Evolutionary conservation across 2,797 vertebrate genomes (phyloP).

Genomic region (Antennarius maculatus): DNA sequence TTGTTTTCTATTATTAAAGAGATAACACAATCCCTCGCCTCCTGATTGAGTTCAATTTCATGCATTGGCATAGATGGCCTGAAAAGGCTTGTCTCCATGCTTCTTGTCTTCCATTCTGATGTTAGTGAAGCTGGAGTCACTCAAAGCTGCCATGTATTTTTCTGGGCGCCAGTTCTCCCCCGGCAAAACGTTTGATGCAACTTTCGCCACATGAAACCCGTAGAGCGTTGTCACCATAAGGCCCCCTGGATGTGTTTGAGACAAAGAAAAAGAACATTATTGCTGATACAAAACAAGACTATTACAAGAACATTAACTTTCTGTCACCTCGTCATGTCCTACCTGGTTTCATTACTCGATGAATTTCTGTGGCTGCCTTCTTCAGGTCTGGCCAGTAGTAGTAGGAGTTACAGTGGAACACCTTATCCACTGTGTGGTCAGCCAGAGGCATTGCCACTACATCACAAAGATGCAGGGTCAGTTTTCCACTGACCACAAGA

Average conservation of each 20-base stretch:
- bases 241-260: conserved; percentile 56
- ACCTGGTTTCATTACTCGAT: conserved; percentile 83
- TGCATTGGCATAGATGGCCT: conserved; percentile 77
- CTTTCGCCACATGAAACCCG: conserved; percentile 15
- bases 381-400: conserved; percentile 83
- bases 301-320: too few relatives aligned
- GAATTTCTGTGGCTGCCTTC: conserved; percentile 67
- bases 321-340: not conserved
- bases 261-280: not conserved
- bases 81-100: conserved; percentile 54
- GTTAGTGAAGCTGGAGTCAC: conserved; percentile 71
- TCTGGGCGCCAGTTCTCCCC: conserved; percentile 74
- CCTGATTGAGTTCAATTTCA: conserved; percentile 26
- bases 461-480: conserved; percentile 68
- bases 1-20: not conserved
- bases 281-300: not conserved
- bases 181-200: conserved; percentile 57
- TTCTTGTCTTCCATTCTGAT: conserved; percentile 70
- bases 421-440: conserved; percentile 75
- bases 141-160: conserved; percentile 74
- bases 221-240: conserved; percentile 77
- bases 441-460: conserved; percentile 74
- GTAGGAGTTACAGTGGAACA: conserved; percentile 85
- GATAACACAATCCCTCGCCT: not conserved
- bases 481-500: conserved; percentile 68